These are phyloP conservation scores for Synergus itoensis DNA, from an alignment of 2,888 invertebrate genomes.

Conservation along the genomic window DNA sequence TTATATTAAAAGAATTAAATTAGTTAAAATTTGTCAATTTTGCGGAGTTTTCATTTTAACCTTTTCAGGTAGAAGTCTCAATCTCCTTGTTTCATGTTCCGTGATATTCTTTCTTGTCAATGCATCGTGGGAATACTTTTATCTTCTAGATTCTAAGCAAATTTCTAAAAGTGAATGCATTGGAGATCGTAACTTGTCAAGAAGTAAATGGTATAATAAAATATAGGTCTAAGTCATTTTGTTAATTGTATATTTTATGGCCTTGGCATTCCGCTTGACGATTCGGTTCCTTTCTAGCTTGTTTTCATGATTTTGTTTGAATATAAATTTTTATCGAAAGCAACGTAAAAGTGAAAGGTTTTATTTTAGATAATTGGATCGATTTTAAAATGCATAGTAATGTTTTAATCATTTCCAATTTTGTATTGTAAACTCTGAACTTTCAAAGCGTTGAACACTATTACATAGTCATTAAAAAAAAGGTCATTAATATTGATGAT, in stretches of 20 bases:
- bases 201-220: not conserved
- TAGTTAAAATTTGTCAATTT: constrained; percentile 62
- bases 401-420: too few species aligned
- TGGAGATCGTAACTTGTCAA: not conserved
- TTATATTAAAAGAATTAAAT: constrained; percentile 73
- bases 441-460: not conserved
- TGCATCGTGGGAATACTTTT: constrained; percentile 6
- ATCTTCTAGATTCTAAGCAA: not conserved
- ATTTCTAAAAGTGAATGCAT: constrained; percentile 6
- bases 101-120: constrained; percentile 8
- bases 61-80: not conserved
- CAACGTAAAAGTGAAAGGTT: not conserved
- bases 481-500: constrained; percentile 26
- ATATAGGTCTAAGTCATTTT: not conserved
- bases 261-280: not conserved
- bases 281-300: not conserved
- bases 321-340: not conserved
- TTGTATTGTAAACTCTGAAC: too few species aligned
- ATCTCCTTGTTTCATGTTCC: not conserved
- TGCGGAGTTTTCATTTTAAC: constrained; percentile 6
- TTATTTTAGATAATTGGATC: not conserved
- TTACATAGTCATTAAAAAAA: not conserved
- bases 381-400: not conserved
- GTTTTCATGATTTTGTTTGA: not conserved
- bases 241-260: not conserved